Conservation (phyloP, 2,888 invertebrate species). For the Perizoma flavofasciatum region DNA sequence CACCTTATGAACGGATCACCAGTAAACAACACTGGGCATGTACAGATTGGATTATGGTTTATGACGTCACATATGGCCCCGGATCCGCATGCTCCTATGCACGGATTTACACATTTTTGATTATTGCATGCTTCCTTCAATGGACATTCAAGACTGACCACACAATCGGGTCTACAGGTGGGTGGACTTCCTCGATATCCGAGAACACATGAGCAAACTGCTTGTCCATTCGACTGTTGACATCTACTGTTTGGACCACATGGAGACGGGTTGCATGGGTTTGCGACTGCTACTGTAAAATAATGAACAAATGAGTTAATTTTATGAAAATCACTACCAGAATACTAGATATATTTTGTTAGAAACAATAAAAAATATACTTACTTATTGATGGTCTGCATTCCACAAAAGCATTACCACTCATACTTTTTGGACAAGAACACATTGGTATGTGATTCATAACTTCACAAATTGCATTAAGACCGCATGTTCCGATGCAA, state of each 20-base stretch:
- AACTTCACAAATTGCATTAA: constrained; percentile 88
- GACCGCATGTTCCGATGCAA: constrained; percentile 88
- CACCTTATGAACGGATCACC: constrained; percentile 92
- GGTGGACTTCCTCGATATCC: constrained; percentile 90
- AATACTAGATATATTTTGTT: no score
- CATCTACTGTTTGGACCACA: constrained; percentile 92
- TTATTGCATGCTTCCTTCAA: constrained; percentile 88
- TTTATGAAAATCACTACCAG: neutral
- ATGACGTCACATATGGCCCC: constrained; percentile 89
- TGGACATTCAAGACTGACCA: constrained; percentile 88
- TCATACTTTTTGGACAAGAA: constrained; percentile 86
- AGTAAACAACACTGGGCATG: constrained; percentile 87
- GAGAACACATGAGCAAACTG: constrained; percentile 89
- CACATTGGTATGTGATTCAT: constrained; percentile 89
- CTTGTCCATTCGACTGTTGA: constrained; percentile 86
- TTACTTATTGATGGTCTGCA: constrained; percentile 83
- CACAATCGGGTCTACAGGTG: constrained; percentile 91
- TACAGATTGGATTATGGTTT: constrained; percentile 91
- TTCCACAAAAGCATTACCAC: constrained; percentile 87
- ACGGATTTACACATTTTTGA: constrained; percentile 90
- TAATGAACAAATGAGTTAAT: constrained; percentile 2
- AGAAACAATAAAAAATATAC: constrained; percentile 4
- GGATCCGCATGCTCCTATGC: constrained; percentile 90
- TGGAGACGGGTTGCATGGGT: constrained; percentile 90
- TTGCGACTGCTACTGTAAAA: constrained; percentile 61